Base-by-base conservation (phyloP, 2,113 vertebrate species). In the Eubucco bourcierii region DNA sequence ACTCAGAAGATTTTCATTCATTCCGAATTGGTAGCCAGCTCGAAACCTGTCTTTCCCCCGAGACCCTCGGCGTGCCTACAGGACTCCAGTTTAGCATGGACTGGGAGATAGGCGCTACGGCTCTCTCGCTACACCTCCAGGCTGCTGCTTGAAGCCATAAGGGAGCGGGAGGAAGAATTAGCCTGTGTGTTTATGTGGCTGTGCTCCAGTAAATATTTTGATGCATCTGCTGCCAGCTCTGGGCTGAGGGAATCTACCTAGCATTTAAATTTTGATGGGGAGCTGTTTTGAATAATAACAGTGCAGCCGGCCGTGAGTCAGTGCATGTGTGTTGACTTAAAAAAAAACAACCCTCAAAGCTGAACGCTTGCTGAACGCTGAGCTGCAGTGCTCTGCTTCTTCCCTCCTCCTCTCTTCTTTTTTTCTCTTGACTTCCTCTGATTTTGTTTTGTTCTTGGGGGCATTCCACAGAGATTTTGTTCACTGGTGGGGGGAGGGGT, bases 241-340 rank as follows among this genome's bases (percentile, higher is more conserved):
- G 47, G 88, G 96, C 90, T 93, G 85, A 94, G 94, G 96, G 95
- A 95, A 97, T 96, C 96, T 80, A 96, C 95, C 85, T 89, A 97
- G 95, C 97, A 95, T 96, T 96, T 96, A 95, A 90, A 97, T 95
- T 94, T 96, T 95, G 84, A 96, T 83, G 92, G 95, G 95, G 95
- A 96, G 95, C 92, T 92, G 95, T 84, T 97, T 95, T 96, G 95
- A 96, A 96, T 97, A 97, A 97, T 97, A 95, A 78, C 93, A 71
- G 96, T 96, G 97, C 97, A 87, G 91, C 95, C 74, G 92, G 95
- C 96, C 97, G 97, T 94, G 97, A 97, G 97, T 96, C 97, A 93
- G 96, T 97, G 97, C 97, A 85, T 97, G 97, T 97, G 97, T 96
- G 87, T 96, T 97, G 97, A 97, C 96, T 97, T 96, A 94, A 94